Conservation (phyloP, 2,797 vertebrate genomes). For the Labeo calbasu region DNA sequence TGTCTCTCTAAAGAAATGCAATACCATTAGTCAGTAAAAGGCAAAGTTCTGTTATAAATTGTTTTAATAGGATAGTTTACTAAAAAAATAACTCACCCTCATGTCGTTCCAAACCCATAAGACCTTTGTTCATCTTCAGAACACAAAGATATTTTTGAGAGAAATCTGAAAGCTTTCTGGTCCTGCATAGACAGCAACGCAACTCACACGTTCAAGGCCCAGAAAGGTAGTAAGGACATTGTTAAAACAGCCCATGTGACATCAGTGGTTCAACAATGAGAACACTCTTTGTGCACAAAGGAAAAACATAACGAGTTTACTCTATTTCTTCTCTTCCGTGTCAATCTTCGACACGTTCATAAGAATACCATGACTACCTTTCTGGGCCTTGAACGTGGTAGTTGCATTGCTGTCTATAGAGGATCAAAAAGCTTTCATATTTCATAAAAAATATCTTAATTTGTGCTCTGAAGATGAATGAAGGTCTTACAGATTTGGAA, state of each 20-base stretch:
- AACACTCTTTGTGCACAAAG: background rate
- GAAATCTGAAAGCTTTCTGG: background rate
- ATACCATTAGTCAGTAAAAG: background rate
- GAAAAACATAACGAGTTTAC: background rate
- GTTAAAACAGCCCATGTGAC: background rate
- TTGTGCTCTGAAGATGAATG: background rate
- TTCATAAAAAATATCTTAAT: background rate
- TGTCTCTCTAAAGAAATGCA: slow-evolving; percentile 67
- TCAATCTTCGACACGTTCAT: background rate
- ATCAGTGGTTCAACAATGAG: background rate
- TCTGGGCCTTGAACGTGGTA: background rate
- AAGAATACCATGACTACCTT: background rate
- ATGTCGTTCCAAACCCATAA: background rate
- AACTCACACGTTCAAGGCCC: background rate
- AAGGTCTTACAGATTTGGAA: background rate
- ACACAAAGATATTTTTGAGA: background rate
- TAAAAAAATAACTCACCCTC: background rate
- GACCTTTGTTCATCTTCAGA: background rate
- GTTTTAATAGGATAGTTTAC: background rate
- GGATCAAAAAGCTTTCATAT: background rate
- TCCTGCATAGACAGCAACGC: background rate
- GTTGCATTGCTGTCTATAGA: background rate
- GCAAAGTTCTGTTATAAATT: background rate
- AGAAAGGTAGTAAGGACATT: background rate
- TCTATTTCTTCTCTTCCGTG: background rate